These are phyloP conservation scores for Porites divaricata DNA, from an alignment of 92 coral and sea anemone genomes.

Conservation along the genomic window DNA sequence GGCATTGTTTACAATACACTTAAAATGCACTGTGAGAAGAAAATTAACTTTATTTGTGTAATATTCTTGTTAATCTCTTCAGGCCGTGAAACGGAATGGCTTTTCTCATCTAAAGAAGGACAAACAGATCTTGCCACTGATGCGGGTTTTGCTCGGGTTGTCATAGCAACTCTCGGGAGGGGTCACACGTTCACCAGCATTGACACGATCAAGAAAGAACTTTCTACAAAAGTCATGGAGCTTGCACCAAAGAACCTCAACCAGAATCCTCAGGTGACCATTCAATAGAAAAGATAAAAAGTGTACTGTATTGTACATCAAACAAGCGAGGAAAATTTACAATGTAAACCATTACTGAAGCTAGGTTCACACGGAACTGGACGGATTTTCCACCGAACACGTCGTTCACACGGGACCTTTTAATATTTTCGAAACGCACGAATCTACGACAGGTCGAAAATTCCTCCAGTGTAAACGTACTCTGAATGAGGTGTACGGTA, in stretches of 20 bases:
- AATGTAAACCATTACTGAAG: too few relatives aligned
- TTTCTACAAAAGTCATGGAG: conserved; percentile 93
- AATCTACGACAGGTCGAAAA: too few relatives aligned
- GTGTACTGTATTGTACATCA: not conserved
- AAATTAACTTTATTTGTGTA: too few relatives aligned
- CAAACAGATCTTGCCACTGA: conserved; percentile 68
- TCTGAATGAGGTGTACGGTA: too few relatives aligned
- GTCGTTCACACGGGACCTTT: too few relatives aligned
- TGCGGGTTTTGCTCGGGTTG: conserved; percentile 89
- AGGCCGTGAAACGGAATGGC: conserved; percentile 95
- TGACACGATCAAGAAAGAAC: conserved; percentile 82
- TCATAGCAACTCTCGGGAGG: conserved; percentile 81
- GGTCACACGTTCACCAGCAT: conserved; percentile 76
- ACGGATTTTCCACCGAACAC: too few relatives aligned
- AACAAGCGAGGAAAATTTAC: not conserved
- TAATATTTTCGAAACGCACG: too few relatives aligned
- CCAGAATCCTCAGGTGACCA: conserved; percentile 64
- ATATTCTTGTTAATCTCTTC: not conserved
- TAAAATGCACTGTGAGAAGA: too few relatives aligned
- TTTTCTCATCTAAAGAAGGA: conserved; percentile 79
- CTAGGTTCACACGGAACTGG: too few relatives aligned
- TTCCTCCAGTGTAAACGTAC: too few relatives aligned
- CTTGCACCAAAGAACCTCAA: conserved; percentile 82
- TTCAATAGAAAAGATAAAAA: not conserved
- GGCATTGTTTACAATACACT: too few relatives aligned